Base-by-base conservation (phyloP, 2,888 invertebrate genomes). In the Micoletzkya japonica region DNA sequence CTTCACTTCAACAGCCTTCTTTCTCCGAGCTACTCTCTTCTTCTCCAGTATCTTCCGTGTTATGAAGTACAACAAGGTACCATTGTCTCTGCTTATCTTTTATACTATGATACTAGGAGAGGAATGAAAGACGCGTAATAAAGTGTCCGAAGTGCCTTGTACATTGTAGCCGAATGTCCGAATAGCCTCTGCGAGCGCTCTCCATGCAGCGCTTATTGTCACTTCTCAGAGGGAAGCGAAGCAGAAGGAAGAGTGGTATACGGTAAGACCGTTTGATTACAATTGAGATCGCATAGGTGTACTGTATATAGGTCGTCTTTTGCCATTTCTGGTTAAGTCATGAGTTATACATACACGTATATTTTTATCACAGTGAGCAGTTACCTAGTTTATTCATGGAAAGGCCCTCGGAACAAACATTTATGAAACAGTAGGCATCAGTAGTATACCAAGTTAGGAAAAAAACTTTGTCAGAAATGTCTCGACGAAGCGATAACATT, bases 1-100 rank as follows among this genome's bases (percentile, higher is more conserved):
- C 39, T 93, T 93, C 14, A 93, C 95, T 89, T 96, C 96, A 0
- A 96, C 96, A 10, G 95, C 95, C 86, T 98, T 98, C 87, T 97
- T 87, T 74, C 87, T 88, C 76, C 86, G 87, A 75, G 86, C 87
- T n/a, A 86, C 86, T 52, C 84, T 86, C 72, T 88, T 88, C 76
- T 88, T 88, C 81, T 86, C 86, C 24, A 72, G 78, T 59, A 83
- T 85, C 54, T 85, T 86, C 74, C 70, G 72, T 20, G 79, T 77
- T 0, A 70, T 85, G 39, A 70, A 75, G 30, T 81, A 85, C 72
- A 73, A 79, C n/a, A 82, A 81, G 72, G 84, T 85, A 60, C 17
- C 39, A 60, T n/a, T 34, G 24, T 20, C 6, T 60, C 57, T n/a
- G 20, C 1, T 52, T 72, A 50, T 36, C 34, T 24, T 56, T 58